phyloP scores from a whole-genome alignment of 2,888 invertebrate genomes.

The Aphidoletes aphidimyza region DNA sequence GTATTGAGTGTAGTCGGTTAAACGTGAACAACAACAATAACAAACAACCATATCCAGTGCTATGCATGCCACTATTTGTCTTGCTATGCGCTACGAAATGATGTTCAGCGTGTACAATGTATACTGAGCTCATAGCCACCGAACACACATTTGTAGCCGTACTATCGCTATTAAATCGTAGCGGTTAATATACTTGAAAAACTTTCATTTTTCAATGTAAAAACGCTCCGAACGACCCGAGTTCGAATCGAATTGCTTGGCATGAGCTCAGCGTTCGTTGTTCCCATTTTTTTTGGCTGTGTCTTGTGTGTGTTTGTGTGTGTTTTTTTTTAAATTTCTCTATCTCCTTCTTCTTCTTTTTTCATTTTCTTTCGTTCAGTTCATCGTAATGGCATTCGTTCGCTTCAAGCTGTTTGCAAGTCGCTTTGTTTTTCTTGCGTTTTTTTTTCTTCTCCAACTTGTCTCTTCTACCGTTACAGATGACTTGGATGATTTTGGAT shows the following conservation, averaged over 20 bases:
- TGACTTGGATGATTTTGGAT: neutral
- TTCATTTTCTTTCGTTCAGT: neutral
- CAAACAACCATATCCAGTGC: conserved; percentile 5
- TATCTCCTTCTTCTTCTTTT: neutral
- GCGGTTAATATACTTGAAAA: conserved; percentile 33
- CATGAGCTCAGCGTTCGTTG: conserved; percentile 47
- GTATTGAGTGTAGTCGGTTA: too few species aligned
- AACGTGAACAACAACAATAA: neutral
- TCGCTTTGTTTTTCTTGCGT: neutral
- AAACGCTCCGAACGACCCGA: conserved; percentile 5
- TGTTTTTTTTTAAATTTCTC: neutral
- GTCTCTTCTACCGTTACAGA: conserved; percentile 15
- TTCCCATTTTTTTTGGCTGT: conserved; percentile 47
- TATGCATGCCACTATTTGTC: conserved; percentile 36
- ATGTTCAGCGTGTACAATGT: neutral
- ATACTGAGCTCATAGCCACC: too few species aligned
- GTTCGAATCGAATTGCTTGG: conserved; percentile 39
- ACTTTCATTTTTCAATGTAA: conserved; percentile 55
- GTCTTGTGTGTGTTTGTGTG: neutral
- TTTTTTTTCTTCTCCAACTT: neutral
- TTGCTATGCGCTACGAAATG: neutral
- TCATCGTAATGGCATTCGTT: neutral
- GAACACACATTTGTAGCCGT: too few species aligned
- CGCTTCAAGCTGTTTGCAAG: neutral
- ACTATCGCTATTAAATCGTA: conserved; percentile 6